Base-by-base conservation (phyloP, 2,888 invertebrate species). In the Spodoptera picta region DNA sequence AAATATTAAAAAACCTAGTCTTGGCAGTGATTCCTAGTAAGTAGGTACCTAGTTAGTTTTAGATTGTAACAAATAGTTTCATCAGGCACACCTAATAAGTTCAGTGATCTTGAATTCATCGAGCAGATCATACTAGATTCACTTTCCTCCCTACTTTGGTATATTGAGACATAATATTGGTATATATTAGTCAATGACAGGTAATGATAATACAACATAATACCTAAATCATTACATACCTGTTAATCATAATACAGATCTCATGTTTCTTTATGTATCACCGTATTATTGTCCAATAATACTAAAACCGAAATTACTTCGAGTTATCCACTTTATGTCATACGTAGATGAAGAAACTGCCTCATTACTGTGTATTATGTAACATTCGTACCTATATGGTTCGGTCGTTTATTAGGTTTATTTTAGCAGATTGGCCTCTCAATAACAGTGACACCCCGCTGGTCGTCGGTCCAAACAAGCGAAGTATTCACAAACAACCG, bases 401-500 rank as follows among this genome's bases (percentile, higher is more conserved):
- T 65, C 54, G 58, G 64, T 64, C 46, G 52, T 50, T 63, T 60
- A 74, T 63, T 70, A 43, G 60, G 76, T 72, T 79, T 77, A 81
- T 78, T 82, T 81, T 75, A 69, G 69, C 61, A 69, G 63, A 62
- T 67, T 73, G 57, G 53, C 60, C 56, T 60, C 63, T 73, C 71
- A 60, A 69, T 72, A 68, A 60, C 70, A 68, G 45, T 60, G 77
- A 63, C 73, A 43, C 67, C 85, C 86, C 80, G 81, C 81, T 81
- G 86, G 48, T 68, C 49, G 68, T 76, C 79, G 64, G 44, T 71
- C 69, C 65, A 79, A 80, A 82, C 80, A 73, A 72, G 72, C 64
- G 57, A 81, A 73, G 70, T 75, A 50, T 72, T 85, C 84, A 83
- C 74, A 83, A 75, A 81, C 87, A 86, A 81, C 46, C 65, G 60